Evolutionary conservation across 2,888 invertebrate genomes (phyloP), one percentile per base, ranked within the genome.

Genomic region (Andrena fulva): DNA sequence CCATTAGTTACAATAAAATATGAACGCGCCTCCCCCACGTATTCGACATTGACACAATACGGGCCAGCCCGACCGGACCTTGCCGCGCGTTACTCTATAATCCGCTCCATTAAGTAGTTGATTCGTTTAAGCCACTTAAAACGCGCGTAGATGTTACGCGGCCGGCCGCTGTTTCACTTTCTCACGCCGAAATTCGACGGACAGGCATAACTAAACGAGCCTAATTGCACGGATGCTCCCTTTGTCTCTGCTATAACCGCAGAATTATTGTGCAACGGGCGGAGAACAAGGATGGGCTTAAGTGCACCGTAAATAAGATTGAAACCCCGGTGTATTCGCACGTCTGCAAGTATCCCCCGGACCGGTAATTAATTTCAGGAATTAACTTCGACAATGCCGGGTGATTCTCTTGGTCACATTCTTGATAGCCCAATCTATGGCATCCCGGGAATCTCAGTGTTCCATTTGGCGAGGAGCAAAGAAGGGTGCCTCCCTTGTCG

Each of bases 41-140:
- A 68, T 80, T 82, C 67, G 75, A 80, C 82, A 82, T 82, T 82
- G 82, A 82, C 80, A 80, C 75, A 71, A 75, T 75, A 82, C 52
- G 63, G 52, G 16, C 59, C n/a, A 35, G n/a, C 8, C 33, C 29
- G n/a, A 24, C 12, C 42, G 52, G 71, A 59, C 56, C 74, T 72
- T 59, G 80, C 24, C 48, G 50, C 66, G 8, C 66, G 60, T 80
- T 70, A 24, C 67, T 50, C 24, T 42, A 59, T 60, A 62, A 79
- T 81, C 56, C 70, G 63, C 54, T 70, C 68, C 69, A 80, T 81
- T 77, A 81, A 56, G 27, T 56, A 27, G 72, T 81, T 83, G 68
- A 81, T 83, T 83, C 82, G 75, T 80, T 83, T 83, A 77, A 83
- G 73, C 82, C 73, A 80, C 73, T 83, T 81, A 66, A 83, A 77